Evolutionary conservation across 2,797 vertebrate genomes (phyloP).

Genomic region (Luscinia megarhynchos): DNA sequence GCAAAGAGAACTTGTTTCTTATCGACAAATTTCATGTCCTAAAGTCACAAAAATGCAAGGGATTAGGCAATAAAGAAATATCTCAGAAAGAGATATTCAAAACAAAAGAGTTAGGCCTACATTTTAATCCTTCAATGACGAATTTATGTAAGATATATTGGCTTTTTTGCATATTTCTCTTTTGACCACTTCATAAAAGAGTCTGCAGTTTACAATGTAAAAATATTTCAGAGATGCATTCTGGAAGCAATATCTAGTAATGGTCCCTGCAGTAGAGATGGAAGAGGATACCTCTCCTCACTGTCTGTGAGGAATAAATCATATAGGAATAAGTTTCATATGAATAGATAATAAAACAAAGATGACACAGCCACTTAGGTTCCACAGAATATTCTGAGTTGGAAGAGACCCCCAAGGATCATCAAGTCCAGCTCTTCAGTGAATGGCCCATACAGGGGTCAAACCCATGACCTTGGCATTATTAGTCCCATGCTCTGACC

Average conservation of each 20-base stretch:
- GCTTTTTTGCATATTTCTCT: slow-evolving; percentile 10
- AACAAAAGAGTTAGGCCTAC: slow-evolving; percentile 46
- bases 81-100: slow-evolving; percentile 31
- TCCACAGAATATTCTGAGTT: not conserved
- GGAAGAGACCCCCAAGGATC: not conserved
- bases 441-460: not conserved
- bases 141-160: slow-evolving; percentile 20
- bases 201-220: not conserved
- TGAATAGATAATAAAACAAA: not conserved
- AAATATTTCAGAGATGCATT: not conserved
- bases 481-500: not conserved
- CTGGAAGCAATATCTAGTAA: not conserved
- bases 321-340: not conserved
- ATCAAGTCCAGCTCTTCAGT: not conserved
- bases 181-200: slow-evolving; percentile 41
- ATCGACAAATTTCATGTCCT: slow-evolving; percentile 38
- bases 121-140: slow-evolving; percentile 49
- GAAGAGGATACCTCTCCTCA: not conserved
- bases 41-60: slow-evolving; percentile 67
- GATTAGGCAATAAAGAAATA: slow-evolving; percentile 56
- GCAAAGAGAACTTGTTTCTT: slow-evolving; percentile 48
- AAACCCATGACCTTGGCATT: not conserved
- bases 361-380: not conserved
- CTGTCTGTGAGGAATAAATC: not conserved
- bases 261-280: not conserved